Base-by-base conservation (phyloP, 2,888 invertebrate genomes). In the Pterostichus madidus region DNA sequence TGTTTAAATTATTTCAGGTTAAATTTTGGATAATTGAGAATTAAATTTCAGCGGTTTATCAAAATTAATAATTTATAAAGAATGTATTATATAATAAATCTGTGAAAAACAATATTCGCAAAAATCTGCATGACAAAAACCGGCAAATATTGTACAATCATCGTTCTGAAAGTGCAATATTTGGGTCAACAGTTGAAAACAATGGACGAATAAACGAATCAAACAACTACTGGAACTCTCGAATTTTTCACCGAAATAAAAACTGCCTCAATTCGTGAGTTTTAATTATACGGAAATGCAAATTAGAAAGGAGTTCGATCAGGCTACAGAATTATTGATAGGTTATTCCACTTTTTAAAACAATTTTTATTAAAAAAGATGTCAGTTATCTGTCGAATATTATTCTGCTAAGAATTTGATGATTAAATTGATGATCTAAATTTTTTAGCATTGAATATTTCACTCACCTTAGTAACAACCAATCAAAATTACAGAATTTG, bases 291-390 rank as follows among this genome's bases (percentile, higher is more conserved):
- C 59, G 59, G 31, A 59, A 59, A 59, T 10, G 31, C 17, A 59
- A 59, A 59, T 59, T 59, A 59, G 59, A 59, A 59, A 59, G 59
- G 59, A 17, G 49, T n/a, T 49, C 49, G 49, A 49, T 49, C n/a
- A 49, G 11, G 3, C n/a, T 10, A 2, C 49, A n/a, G 11, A 49
- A 49, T n/a, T 24, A 24, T 24, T 24, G 24, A 24, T 24, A 24
- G 24, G 24, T 24, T 24, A 24, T 24, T 24, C 24, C 24, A 24
- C 24, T 24, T 24, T 24, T 24, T 2, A 24, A 24, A 24, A 2
- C 24, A 24, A 24, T 24, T 24, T 2, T 24, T 24, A 24, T 24
- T 24, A 24, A 24, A 24, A 24, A 24, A 24, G 3, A 24, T 24
- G 24, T 24, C 24, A 24, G 3, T 24, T 24, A 24, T 24, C 1